Percentiles rank a stretch among this genome's conserved stretches.
These are phyloP conservation scores for Bolinopsis microptera DNA, from an alignment of 37 sponge, comb jelly and placozoan genomes.

Conservation along the genomic window DNA sequence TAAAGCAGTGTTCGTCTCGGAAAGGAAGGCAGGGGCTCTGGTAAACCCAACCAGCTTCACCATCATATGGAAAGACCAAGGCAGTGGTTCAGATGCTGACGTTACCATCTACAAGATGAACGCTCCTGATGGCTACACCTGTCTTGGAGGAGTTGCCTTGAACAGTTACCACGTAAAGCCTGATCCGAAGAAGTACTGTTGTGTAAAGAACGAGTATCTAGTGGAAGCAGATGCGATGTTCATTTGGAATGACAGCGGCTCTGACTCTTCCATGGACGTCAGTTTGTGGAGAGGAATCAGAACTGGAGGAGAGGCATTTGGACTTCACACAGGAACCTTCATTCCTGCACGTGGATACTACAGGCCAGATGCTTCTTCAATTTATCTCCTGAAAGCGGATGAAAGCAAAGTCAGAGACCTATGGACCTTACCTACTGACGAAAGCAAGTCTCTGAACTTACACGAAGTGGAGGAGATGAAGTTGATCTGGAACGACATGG, in stretches of 20 bases:
- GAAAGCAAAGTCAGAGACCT: neutral
- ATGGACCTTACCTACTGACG: neutral
- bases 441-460: neutral
- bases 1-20: neutral
- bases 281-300: neutral
- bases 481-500: neutral
- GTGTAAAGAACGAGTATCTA: neutral
- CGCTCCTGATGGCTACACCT: neutral
- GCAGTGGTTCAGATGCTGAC: neutral
- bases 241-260: neutral
- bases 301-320: neutral
- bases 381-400: neutral
- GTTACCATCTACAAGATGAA: neutral
- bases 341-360: neutral
- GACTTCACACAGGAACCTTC: neutral
- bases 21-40: neutral
- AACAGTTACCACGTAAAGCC: neutral
- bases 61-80: neutral
- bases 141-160: neutral
- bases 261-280: neutral
- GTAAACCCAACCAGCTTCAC: neutral
- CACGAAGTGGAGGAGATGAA: neutral
- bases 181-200: neutral
- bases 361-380: neutral
- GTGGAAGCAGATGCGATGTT: neutral